Conservation (phyloP, 1,140 invertebrate genomes). For the Eumeta japonica region DNA sequence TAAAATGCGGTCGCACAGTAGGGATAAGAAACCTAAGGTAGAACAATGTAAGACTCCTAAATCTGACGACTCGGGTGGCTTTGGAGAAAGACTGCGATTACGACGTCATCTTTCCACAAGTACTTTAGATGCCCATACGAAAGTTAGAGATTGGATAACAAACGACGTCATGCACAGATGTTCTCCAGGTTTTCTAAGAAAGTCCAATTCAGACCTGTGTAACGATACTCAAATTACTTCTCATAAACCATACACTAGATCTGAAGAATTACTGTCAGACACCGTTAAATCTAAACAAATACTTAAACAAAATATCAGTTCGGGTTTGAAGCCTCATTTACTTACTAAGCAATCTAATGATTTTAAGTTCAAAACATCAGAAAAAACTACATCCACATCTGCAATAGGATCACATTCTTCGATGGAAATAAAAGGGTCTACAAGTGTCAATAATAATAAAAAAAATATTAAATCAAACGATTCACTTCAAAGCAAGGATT, state of each 20-base stretch:
- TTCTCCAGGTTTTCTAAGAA: conserved; percentile 65
- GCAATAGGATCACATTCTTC: conserved; percentile 44
- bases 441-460: conserved; percentile 21
- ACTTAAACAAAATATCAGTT: conserved; percentile 18
- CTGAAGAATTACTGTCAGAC: conserved; percentile 40
- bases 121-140: conserved; percentile 79
- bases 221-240: conserved; percentile 39
- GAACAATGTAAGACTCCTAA: conserved; percentile 66
- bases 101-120: conserved; percentile 72
- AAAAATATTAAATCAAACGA: conserved; percentile 40
- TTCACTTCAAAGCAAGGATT: conserved; percentile 45
- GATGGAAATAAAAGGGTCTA: conserved; percentile 36
- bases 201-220: conserved; percentile 52
- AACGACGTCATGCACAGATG: conserved; percentile 71
- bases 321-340: conserved; percentile 18
- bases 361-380: conserved; percentile 34
- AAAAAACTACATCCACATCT: conserved; percentile 50
- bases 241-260: conserved; percentile 34
- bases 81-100: conserved; percentile 63
- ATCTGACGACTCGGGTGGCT: conserved; percentile 58
- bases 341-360: conserved; percentile 20
- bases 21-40: conserved; percentile 57
- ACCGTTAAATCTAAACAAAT: conserved; percentile 27
- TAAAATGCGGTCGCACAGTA: conserved; percentile 32
- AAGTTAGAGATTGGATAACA: conserved; percentile 82